These are phyloP conservation scores for Tiaroga cobitis DNA, from an alignment of 2,797 vertebrate species.

Conservation along the genomic window DNA sequence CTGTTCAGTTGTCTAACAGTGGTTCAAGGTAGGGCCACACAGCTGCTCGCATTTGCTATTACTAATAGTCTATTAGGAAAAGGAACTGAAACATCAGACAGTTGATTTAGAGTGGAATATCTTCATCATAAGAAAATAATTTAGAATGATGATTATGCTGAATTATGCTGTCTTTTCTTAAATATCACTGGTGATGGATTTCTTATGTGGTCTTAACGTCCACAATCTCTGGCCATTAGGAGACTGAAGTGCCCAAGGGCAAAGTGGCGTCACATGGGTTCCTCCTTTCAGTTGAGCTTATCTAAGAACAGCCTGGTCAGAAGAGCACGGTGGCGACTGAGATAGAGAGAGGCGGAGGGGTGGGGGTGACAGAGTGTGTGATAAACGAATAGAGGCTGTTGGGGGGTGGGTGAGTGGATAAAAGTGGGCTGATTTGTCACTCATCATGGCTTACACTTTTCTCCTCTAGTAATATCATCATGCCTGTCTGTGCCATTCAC, in stretches of 20 bases:
- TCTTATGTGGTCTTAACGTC: constrained; percentile 60
- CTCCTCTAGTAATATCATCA: constrained; percentile 36
- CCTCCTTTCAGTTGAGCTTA: constrained; percentile 64
- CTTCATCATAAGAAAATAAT: neutral
- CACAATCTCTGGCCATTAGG: constrained; percentile 22
- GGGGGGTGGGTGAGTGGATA: constrained; percentile 35
- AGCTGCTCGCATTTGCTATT: neutral
- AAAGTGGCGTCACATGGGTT: constrained; percentile 70
- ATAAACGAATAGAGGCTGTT: constrained; percentile 40
- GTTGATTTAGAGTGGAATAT: neutral
- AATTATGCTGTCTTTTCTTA: neutral
- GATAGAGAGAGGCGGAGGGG: constrained; percentile 48
- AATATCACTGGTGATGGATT: neutral
- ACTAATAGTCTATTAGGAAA: too few relatives aligned
- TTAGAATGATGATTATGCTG: neutral
- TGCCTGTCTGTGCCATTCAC: neutral
- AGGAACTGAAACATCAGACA: neutral
- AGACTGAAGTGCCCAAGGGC: constrained; percentile 41
- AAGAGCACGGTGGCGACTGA: constrained; percentile 29
- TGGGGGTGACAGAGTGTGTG: constrained; percentile 10
- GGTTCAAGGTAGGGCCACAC: neutral
- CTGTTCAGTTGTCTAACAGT: too few relatives aligned
- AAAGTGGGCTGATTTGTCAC: constrained; percentile 43
- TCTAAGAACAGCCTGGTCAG: constrained; percentile 53
- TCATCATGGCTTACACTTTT: constrained; percentile 43